Percentiles rank a stretch among this genome's conserved stretches.
Conservation (phyloP, 2,113 vertebrate species). For the Myiagra hebetior region DNA sequence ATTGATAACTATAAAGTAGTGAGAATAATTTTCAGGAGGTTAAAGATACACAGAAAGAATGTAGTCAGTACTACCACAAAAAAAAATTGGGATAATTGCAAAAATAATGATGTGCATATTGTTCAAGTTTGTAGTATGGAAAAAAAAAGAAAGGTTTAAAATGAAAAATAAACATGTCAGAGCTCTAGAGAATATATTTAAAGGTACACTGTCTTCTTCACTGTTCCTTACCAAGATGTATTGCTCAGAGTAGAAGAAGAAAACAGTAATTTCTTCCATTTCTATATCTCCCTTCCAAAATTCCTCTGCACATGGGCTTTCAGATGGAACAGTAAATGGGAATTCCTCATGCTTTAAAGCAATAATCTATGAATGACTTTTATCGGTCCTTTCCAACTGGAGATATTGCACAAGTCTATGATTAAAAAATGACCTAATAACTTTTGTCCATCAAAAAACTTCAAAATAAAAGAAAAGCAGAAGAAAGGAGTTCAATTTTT, state of each 20-base stretch:
- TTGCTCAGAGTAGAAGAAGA: background rate
- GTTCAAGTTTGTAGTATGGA: background rate
- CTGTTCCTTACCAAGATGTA: background rate
- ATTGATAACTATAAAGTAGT: background rate
- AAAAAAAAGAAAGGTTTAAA: background rate
- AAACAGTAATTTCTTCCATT: background rate
- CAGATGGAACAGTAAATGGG: background rate
- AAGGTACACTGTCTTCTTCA: background rate
- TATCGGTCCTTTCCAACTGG: fast-evolving
- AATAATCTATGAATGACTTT: background rate
- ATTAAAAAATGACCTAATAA: background rate
- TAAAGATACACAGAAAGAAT: background rate
- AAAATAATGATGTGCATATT: background rate
- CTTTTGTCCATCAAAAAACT: background rate
- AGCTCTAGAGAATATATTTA: background rate
- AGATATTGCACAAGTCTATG: background rate
- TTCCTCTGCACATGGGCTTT: background rate
- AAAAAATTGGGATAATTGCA: background rate
- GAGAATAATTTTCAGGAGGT: background rate
- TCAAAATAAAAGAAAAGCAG: background rate
- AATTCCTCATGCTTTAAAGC: background rate
- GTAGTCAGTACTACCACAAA: background rate
- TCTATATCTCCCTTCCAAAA: background rate
- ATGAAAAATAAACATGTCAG: background rate
- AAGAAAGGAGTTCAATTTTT: background rate